Conservation (phyloP, 2,888 invertebrate genomes). For the Augochlorella aurata region DNA sequence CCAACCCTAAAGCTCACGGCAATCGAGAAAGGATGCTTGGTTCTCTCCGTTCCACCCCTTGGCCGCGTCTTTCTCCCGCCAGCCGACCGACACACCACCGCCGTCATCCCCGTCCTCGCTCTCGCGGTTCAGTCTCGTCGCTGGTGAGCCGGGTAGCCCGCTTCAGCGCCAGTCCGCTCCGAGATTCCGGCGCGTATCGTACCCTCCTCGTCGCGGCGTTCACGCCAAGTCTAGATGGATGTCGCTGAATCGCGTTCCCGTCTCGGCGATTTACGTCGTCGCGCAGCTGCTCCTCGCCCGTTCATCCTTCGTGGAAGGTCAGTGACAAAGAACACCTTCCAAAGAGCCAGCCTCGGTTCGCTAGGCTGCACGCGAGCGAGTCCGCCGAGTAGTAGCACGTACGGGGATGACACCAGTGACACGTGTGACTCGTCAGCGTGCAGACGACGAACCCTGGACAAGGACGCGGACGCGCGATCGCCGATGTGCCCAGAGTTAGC, state of each 20-base stretch:
- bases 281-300: slow-evolving; percentile 67
- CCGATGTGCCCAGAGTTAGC: neutral
- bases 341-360: neutral
- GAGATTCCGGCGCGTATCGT: slow-evolving; percentile 79
- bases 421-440: slow-evolving; percentile 8
- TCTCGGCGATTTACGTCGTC: slow-evolving; percentile 74
- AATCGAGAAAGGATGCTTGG: slow-evolving; percentile 65
- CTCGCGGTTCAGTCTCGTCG: slow-evolving; percentile 57
- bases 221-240: slow-evolving; percentile 79
- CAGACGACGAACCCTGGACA: neutral
- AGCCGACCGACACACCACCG: neutral
- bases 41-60: slow-evolving; percentile 6
- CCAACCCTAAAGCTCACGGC: slow-evolving; percentile 68
- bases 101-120: slow-evolving; percentile 37
- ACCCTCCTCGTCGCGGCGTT: slow-evolving; percentile 75
- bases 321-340: slow-evolving; percentile 62
- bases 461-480: neutral
- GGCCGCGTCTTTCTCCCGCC: slow-evolving; percentile 30
- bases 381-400: neutral
- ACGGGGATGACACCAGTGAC: neutral
- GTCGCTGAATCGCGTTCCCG: slow-evolving; percentile 78
- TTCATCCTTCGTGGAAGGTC: slow-evolving; percentile 76
- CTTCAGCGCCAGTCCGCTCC: slow-evolving; percentile 77
- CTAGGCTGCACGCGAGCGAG: neutral
- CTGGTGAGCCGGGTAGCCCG: slow-evolving; percentile 60